Percentiles rank a stretch among this genome's conserved stretches.
Conservation (phyloP, 1,140 invertebrate genomes). For the Acromyrmex charruanus region DNA sequence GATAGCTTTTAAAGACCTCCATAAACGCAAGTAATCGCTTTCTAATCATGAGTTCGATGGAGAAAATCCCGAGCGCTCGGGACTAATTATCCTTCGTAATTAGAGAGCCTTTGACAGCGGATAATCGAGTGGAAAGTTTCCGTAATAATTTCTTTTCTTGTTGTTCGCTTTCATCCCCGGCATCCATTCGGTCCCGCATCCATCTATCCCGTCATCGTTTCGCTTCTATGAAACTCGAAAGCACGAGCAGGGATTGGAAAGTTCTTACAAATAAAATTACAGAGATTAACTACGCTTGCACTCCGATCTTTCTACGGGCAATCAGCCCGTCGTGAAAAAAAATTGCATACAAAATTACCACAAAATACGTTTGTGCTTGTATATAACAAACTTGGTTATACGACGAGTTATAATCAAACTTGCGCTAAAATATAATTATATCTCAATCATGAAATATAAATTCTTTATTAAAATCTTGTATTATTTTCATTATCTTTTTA, state of each 20-base stretch:
- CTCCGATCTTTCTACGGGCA: background rate
- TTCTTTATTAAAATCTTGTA: background rate
- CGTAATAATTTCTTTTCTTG: conserved; percentile 62
- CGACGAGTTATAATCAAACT: background rate
- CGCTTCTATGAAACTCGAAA: conserved; percentile 29
- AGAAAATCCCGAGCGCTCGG: conserved; percentile 44
- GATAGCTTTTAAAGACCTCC: conserved; percentile 50
- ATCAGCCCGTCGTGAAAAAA: conserved; percentile 18
- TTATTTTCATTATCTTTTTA: background rate
- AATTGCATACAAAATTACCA: conserved; percentile 34
- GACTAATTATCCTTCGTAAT: conserved; percentile 55
- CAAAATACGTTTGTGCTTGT: background rate
- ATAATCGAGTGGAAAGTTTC: conserved; percentile 61
- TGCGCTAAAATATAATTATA: background rate
- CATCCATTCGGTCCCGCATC: background rate
- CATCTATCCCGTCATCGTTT: background rate
- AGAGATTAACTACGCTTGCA: conserved; percentile 14
- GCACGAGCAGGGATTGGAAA: background rate
- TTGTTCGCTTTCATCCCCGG: conserved; percentile 22
- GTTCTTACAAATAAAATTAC: conserved; percentile 51
- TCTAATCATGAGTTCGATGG: conserved; percentile 42
- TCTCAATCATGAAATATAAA: background rate
- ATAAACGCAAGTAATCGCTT: conserved; percentile 57
- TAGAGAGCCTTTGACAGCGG: conserved; percentile 55
- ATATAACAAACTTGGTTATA: background rate